Evolutionary conservation across 1,140 invertebrate genomes (phyloP).

Genomic region (Bombus terrestris): DNA sequence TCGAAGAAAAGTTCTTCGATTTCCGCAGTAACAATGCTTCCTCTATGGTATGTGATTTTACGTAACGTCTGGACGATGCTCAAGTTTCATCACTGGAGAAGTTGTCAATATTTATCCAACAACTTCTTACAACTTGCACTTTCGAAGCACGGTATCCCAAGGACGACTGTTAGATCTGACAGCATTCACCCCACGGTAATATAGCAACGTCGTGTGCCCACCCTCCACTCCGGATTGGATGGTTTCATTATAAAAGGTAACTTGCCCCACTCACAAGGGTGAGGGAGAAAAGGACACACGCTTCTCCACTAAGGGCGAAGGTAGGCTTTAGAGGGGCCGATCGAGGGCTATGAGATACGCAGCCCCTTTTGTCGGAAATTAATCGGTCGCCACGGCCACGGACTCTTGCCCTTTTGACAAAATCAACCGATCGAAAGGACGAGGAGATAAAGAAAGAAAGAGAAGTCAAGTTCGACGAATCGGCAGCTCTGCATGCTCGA

Average conservation of each 20-base stretch:
- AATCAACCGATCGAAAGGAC: neutral
- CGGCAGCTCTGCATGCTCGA: too few relatives aligned
- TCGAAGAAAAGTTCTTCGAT: too few relatives aligned
- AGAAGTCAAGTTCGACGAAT: neutral
- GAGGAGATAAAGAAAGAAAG: neutral
- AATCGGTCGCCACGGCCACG: conserved; percentile 62
- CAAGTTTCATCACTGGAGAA: too few relatives aligned
- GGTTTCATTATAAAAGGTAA: conserved; percentile 39
- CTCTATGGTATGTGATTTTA: too few relatives aligned
- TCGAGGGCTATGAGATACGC: conserved; percentile 62
- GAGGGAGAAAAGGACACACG: conserved; percentile 36
- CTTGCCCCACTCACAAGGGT: neutral
- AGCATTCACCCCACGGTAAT: conserved; percentile 47
- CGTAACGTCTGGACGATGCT: too few relatives aligned
- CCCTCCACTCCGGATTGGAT: conserved; percentile 61
- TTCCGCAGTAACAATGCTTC: too few relatives aligned
- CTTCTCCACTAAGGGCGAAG: conserved; percentile 45
- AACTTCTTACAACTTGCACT: too few relatives aligned
- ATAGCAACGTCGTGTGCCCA: conserved; percentile 48
- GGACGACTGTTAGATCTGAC: neutral
- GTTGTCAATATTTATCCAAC: fast-evolving
- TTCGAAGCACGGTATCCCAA: neutral
- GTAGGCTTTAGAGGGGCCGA: conserved; percentile 63
- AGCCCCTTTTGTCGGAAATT: conserved; percentile 63
- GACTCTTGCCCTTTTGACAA: conserved; percentile 37